Percentiles rank a stretch among this genome's conserved stretches.
Evolutionary conservation across 2,888 invertebrate genomes (phyloP).

Genomic region (Pristionchus mayeri): DNA sequence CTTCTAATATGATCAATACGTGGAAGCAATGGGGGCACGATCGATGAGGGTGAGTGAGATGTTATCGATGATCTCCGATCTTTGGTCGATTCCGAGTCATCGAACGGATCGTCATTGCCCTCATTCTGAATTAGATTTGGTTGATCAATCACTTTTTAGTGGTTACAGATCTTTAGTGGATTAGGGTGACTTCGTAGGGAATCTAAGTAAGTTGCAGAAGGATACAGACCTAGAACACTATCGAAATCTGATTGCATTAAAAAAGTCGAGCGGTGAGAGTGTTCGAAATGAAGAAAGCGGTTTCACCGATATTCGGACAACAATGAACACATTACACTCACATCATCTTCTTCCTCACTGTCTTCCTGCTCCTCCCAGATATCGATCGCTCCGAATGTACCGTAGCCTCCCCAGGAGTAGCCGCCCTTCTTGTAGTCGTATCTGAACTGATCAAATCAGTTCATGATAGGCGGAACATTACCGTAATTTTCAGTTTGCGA

Average conservation of each 20-base stretch:
- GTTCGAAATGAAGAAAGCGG: too few relatives aligned
- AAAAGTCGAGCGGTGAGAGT: neutral
- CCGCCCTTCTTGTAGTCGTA: constrained; percentile 48
- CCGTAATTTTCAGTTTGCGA: neutral
- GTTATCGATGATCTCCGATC: neutral
- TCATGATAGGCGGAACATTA: neutral
- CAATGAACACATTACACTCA: neutral
- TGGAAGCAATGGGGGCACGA: neutral
- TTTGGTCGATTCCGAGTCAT: neutral
- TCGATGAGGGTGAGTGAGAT: neutral
- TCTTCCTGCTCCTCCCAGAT: constrained; percentile 45
- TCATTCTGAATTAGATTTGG: neutral
- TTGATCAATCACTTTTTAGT: neutral
- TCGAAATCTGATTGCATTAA: neutral
- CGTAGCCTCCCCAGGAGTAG: constrained; percentile 41
- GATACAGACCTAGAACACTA: neutral
- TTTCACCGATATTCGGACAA: too few relatives aligned
- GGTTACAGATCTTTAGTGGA: too few relatives aligned
- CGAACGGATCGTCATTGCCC: neutral
- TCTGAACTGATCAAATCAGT: neutral
- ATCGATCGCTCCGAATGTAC: constrained; percentile 33
- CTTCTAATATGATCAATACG: neutral
- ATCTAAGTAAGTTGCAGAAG: neutral
- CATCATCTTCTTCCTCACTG: neutral
- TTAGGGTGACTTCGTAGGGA: too few relatives aligned